Evolutionary conservation across 2,113 vertebrate genomes (phyloP).

Genomic region (Argyrosomus japonicus): DNA sequence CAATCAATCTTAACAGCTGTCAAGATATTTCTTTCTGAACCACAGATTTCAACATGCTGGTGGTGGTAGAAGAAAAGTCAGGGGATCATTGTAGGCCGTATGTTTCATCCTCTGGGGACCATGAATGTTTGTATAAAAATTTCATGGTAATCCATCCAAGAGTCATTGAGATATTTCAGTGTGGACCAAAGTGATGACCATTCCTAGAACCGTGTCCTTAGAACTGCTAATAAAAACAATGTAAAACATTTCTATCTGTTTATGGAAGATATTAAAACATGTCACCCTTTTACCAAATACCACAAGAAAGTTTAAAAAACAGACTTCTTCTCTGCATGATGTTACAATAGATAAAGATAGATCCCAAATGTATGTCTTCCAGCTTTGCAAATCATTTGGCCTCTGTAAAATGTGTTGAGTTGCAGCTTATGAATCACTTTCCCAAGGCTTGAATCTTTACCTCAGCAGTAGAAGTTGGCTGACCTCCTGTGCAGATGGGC

Average conservation of each 20-base stretch:
- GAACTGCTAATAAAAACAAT: background rate
- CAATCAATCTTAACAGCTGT: background rate
- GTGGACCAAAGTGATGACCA: background rate
- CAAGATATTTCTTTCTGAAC: background rate
- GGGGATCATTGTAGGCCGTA: background rate
- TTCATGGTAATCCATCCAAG: background rate
- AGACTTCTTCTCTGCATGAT: background rate
- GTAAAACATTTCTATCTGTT: conserved; percentile 9
- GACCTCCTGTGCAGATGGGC: conserved; percentile 69
- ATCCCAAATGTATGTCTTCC: conserved; percentile 14
- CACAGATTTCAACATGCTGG: background rate
- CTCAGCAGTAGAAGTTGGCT: conserved; percentile 76
- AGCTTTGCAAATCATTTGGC: conserved; percentile 43
- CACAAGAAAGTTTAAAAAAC: conserved; percentile 12
- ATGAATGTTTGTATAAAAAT: background rate
- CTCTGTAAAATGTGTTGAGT: conserved; percentile 55
- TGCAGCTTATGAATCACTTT: conserved; percentile 67
- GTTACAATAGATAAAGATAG: conserved; percentile 11
- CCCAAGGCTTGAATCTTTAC: conserved; percentile 57
- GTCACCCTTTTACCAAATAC: conserved; percentile 1
- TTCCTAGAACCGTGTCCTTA: background rate
- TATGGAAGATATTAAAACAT: conserved; percentile 7
- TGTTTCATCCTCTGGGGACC: background rate
- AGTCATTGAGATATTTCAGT: background rate
- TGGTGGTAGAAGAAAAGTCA: background rate